Evolutionary conservation across 2,888 invertebrate genomes (phyloP).

Genomic region (Luperina nickerlii): DNA sequence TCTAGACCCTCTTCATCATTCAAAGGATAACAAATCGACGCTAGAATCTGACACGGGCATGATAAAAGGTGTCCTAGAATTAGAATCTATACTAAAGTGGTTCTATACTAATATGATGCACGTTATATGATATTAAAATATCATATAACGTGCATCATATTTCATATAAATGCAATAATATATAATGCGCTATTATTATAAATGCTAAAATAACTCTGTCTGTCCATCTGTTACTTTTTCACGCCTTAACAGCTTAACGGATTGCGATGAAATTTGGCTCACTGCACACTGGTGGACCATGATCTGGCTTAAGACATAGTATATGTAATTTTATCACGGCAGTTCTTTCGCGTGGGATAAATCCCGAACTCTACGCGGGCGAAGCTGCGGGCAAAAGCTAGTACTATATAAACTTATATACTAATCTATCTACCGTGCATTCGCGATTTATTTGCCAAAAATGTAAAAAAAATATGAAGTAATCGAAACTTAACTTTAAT

Average conservation of each 20-base stretch:
- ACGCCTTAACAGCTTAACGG: too few species aligned
- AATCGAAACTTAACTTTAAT: too few species aligned
- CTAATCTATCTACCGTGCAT: too few species aligned
- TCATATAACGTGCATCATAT: too few species aligned
- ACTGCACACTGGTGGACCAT: neutral
- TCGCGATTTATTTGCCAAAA: too few species aligned
- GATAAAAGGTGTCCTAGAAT: conserved; percentile 27
- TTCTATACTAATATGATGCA: too few species aligned
- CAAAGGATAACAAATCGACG: conserved; percentile 32
- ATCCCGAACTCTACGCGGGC: neutral
- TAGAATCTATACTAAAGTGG: conserved; percentile 24
- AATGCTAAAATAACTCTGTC: neutral
- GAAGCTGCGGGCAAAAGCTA: neutral
- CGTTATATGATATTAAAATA: too few species aligned
- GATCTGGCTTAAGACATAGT: too few species aligned
- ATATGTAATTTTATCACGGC: neutral
- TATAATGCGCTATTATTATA: too few species aligned
- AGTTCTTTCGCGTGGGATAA: too few species aligned
- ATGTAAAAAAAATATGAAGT: too few species aligned
- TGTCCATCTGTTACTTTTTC: neutral
- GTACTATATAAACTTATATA: conserved; percentile 17
- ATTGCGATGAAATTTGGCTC: neutral
- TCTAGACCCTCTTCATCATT: conserved; percentile 25
- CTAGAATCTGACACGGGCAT: conserved; percentile 20
- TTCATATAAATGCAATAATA: too few species aligned